phyloP scores from a whole-genome alignment of 1,140 invertebrate species.

The Pogonomyrmex barbatus region DNA sequence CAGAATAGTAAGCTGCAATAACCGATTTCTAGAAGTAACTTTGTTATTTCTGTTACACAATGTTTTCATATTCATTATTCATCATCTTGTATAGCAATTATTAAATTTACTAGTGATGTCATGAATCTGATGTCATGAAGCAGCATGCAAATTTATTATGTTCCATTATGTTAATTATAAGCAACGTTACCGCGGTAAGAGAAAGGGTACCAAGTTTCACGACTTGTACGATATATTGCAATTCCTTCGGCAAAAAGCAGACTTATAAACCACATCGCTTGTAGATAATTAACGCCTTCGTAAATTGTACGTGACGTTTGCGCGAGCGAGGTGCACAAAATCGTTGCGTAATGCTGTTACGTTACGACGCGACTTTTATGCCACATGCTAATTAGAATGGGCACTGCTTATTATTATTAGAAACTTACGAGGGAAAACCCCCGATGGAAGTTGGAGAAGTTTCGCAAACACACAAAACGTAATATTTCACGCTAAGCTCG shows the following conservation, averaged over 20 bases:
- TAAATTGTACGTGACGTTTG: constrained; percentile 51
- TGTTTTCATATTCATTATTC: constrained; percentile 19
- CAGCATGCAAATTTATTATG: constrained; percentile 36
- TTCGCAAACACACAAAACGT: constrained; percentile 51
- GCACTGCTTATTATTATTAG: constrained; percentile 49
- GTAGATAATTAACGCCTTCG: constrained; percentile 70
- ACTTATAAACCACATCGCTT: constrained; percentile 38
- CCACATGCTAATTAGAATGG: constrained; percentile 67
- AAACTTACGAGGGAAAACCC: constrained; percentile 44
- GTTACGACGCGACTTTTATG: constrained; percentile 57
- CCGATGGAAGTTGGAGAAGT: constrained; percentile 33
- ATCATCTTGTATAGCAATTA: neutral
- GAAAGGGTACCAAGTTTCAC: constrained; percentile 35
- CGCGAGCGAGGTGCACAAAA: constrained; percentile 48
- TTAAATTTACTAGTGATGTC: constrained; percentile 18
- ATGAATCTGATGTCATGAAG: no score
- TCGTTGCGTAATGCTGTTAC: constrained; percentile 66
- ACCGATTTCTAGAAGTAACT: constrained; percentile 24
- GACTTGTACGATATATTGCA: constrained; percentile 8
- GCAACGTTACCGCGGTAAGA: constrained; percentile 18
- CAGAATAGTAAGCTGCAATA: neutral
- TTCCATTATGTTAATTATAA: constrained; percentile 8
- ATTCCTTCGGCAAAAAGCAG: constrained; percentile 31
- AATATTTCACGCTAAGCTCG: constrained; percentile 60
- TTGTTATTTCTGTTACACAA: constrained; percentile 43